Evolutionary conservation across 1,140 invertebrate genomes (phyloP).

Genomic region (Hormaphis cornu): DNA sequence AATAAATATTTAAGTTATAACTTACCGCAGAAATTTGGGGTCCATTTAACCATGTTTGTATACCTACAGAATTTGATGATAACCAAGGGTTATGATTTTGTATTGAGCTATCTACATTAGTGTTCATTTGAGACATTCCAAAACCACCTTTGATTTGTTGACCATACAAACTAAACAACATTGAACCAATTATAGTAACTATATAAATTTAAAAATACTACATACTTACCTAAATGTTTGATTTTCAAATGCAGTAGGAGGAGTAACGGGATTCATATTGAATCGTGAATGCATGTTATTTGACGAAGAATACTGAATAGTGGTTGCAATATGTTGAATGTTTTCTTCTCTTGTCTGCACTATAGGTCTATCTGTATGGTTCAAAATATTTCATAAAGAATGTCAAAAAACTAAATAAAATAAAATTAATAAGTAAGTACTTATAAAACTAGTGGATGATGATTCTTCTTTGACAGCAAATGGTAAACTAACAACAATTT

Average conservation of each 20-base stretch:
- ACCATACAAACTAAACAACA: conserved; percentile 14
- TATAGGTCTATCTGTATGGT: neutral
- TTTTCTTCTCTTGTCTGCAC: conserved; percentile 28
- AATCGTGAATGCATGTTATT: conserved; percentile 26
- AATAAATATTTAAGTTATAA: neutral
- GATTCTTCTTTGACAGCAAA: conserved; percentile 32
- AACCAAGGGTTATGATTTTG: conserved; percentile 21
- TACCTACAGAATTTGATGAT: conserved; percentile 14
- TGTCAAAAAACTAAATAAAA: neutral
- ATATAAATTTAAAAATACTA: neutral
- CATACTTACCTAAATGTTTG: conserved; percentile 3
- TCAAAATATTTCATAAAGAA: neutral
- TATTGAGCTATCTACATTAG: conserved; percentile 16
- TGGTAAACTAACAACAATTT: conserved; percentile 34
- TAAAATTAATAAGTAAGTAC: neutral
- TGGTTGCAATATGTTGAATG: conserved; percentile 21
- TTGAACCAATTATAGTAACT: neutral
- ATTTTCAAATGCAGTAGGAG: conserved; percentile 15
- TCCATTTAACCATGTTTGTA: conserved; percentile 30
- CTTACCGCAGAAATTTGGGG: conserved; percentile 12
- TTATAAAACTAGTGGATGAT: conserved; percentile 2
- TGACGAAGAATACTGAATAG: conserved; percentile 21
- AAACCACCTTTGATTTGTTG: conserved; percentile 27
- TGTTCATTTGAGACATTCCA: conserved; percentile 28
- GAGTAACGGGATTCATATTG: conserved; percentile 20